phyloP scores from a whole-genome alignment of 2,113 vertebrate genomes.

The Chionodraco myersi region DNA sequence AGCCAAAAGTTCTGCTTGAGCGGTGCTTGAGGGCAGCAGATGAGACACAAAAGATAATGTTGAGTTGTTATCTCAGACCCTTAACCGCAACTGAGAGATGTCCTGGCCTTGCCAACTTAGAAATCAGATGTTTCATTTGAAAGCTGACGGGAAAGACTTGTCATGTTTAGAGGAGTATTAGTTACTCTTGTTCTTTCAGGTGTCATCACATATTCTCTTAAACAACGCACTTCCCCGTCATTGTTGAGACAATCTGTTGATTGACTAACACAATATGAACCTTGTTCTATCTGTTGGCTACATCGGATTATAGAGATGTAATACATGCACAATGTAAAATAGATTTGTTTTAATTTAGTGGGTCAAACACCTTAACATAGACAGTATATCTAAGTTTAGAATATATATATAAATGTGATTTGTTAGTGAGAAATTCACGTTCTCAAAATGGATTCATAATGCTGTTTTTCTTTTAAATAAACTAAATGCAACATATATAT shows the following conservation, averaged over 20 bases:
- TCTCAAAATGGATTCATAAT: constrained; percentile 6
- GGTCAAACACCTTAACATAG: not conserved
- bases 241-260: constrained; percentile 29
- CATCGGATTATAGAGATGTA: not conserved
- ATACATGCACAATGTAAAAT: constrained; percentile 2
- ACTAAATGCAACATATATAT: not conserved
- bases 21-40: constrained; percentile 64
- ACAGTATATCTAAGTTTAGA: not conserved
- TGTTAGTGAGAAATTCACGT: not conserved
- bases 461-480: not conserved
- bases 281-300: constrained; percentile 14
- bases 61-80: constrained; percentile 47
- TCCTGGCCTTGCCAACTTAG: constrained; percentile 27
- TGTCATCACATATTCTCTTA: constrained; percentile 37
- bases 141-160: constrained; percentile 27
- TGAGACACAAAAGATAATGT: constrained; percentile 50
- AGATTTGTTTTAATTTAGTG: not conserved
- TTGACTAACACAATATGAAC: constrained; percentile 31
- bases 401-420: not conserved
- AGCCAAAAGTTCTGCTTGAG: constrained; percentile 51
- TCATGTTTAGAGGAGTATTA: constrained; percentile 18
- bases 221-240: constrained; percentile 23
- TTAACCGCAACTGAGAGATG: constrained; percentile 34
- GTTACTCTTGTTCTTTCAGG: constrained; percentile 31
- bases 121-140: constrained; percentile 45